Percentiles rank a stretch among this genome's conserved stretches.
Evolutionary conservation across 2,113 vertebrate species (phyloP).

Genomic region (Pungitius pungitius): DNA sequence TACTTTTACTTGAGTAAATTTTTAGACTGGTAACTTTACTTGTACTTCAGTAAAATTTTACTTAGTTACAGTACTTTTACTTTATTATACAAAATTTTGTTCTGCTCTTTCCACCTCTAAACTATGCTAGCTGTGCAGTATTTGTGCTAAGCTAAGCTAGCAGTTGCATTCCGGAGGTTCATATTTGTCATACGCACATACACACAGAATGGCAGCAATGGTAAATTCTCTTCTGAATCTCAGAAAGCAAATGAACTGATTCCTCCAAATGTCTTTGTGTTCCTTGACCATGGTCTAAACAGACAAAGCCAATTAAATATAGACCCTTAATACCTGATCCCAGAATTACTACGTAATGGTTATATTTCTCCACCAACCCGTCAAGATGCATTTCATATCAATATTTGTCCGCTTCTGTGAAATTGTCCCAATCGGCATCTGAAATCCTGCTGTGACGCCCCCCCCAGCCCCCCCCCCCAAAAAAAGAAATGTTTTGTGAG

Average conservation of each 20-base stretch:
- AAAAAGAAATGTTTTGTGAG: neutral
- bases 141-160: constrained; percentile 2
- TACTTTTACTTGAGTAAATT: no score
- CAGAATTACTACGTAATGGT: no score
- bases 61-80: no score
- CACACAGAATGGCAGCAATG: neutral
- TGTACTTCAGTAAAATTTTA: no score
- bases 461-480: no score
- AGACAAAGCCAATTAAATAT: neutral
- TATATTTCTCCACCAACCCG: no score
- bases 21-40: no score
- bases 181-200: neutral
- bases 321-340: neutral
- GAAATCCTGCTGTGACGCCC: neutral
- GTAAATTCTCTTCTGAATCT: neutral
- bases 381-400: no score
- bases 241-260: neutral
- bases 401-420: neutral
- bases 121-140: neutral
- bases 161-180: neutral
- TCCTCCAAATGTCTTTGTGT: constrained; percentile 3
- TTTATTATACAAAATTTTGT: no score
- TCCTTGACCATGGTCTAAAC: constrained; percentile 8
- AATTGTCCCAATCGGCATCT: neutral
- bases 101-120: no score